phyloP scores from a whole-genome alignment of 2,113 vertebrate genomes.

The Trachemys scripta region DNA sequence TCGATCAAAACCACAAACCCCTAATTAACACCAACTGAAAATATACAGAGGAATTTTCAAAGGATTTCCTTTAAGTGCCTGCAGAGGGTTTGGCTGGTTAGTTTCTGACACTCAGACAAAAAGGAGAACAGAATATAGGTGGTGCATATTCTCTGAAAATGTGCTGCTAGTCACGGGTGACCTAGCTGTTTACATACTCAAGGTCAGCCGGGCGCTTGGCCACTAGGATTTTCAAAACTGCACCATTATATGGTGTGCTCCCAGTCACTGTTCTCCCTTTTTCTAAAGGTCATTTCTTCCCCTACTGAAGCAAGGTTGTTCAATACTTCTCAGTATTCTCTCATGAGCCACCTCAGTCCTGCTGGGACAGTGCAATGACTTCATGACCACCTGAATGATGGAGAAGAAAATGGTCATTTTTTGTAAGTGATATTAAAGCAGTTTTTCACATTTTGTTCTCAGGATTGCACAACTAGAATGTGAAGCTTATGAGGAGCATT shows the following conservation, averaged over 20 bases:
- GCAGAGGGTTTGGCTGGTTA: neutral
- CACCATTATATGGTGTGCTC: neutral
- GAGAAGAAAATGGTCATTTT: neutral
- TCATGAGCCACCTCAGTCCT: neutral
- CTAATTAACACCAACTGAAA: neutral
- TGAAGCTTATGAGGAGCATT: neutral
- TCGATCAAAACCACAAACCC: neutral
- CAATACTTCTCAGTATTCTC: neutral
- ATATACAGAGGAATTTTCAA: accelerated
- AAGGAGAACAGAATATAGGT: neutral
- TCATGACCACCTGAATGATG: neutral
- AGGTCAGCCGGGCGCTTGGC: neutral
- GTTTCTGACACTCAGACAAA: neutral
- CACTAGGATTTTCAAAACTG: neutral
- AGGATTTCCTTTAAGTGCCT: neutral
- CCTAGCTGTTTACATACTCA: neutral
- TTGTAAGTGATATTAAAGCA: neutral
- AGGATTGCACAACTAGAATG: neutral
- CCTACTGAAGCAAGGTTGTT: neutral
- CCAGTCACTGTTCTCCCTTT: neutral
- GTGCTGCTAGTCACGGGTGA: neutral
- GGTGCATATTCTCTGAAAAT: neutral
- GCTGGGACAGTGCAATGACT: neutral
- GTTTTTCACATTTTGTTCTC: neutral
- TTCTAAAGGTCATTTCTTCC: neutral